Base-by-base conservation (phyloP, 2,888 invertebrate species). In the Drosophila prostipennis region DNA sequence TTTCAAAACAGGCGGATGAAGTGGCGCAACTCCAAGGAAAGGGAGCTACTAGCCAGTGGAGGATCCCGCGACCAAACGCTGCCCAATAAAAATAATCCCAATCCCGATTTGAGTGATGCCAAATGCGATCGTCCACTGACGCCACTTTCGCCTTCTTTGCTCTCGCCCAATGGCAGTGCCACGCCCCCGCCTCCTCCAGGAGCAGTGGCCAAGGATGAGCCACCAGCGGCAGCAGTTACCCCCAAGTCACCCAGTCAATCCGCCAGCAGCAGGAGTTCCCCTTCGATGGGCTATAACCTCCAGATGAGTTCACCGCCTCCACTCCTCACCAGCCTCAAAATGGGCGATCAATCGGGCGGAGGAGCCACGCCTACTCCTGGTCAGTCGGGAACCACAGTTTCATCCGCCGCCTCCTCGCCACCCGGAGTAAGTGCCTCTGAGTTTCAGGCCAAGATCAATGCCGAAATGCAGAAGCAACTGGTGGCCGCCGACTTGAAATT, bases 1-100 rank as follows among this genome's bases (percentile, higher is more conserved):
- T 99, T 99, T 92, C 99, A 99, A 94, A 99, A 99, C 91, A 95
- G 99, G 0, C 95, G 99, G 59, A 99, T 99, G 99, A 99, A 92
- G 92, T 99, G 99, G 99, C 94, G 99, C 58, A 99, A 99, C 92
- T 98, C 98, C 5, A 99, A 99, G 92, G 99, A 99, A 91, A 94
- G 98, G 36, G 98, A 99, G 92, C 94, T 98, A 0, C 93, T 99
- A 26, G 98, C 98, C 0, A 96, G 96, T 19, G 98, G 98, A 0
- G 98, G 98, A 2, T 97, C 98, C 7, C 94, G 98, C 32, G 98
- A 98, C 89, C 98, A 98, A 92, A 98, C 98, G 0, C 93, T 99
- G 26, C 98, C 98, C 0, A 98, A 98, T 92, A 98, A 98, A 91
- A 98, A 98, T 93, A 98, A 98, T 91, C 98, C 98, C 0, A 97